Evolutionary conservation across 2,113 vertebrate species (phyloP).

Genomic region (Pseudopipra pipra): DNA sequence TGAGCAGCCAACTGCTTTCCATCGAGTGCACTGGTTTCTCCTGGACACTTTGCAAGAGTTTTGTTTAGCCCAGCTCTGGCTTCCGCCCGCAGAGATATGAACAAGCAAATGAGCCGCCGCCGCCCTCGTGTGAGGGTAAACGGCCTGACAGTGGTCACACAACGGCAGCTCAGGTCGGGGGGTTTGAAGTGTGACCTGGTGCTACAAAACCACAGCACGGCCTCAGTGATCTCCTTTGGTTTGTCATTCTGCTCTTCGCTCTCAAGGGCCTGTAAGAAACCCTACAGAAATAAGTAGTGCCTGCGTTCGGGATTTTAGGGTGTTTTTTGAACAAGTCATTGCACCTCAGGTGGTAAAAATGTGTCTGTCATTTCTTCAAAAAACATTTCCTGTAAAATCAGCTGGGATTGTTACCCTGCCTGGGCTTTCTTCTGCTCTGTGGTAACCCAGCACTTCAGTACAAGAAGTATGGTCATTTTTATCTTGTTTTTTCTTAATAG

Average conservation of each 20-base stretch:
- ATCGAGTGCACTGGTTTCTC: background rate
- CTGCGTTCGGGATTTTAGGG: background rate
- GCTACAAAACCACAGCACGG: background rate
- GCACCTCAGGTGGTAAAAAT: background rate
- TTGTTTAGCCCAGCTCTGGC: background rate
- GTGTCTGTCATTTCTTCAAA: background rate
- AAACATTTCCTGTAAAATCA: constrained; percentile 1
- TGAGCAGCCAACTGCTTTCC: background rate
- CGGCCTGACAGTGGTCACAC: background rate
- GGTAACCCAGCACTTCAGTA: background rate
- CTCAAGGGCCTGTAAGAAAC: background rate
- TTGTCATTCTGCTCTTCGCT: background rate
- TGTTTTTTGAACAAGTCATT: background rate
- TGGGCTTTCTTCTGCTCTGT: background rate
- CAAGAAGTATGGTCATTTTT: background rate
- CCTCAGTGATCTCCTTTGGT: background rate
- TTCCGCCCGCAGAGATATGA: fast-evolving
- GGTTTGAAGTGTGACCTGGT: background rate
- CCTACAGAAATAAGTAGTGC: background rate
- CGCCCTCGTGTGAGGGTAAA: fast-evolving
- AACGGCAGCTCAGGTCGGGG: background rate
- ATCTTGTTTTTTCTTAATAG: background rate
- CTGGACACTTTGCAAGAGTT: background rate
- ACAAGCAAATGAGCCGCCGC: background rate
- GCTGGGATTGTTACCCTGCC: background rate